These are phyloP conservation scores for Spicauda simplicius DNA, from an alignment of 2,888 invertebrate genomes.

Conservation along the genomic window DNA sequence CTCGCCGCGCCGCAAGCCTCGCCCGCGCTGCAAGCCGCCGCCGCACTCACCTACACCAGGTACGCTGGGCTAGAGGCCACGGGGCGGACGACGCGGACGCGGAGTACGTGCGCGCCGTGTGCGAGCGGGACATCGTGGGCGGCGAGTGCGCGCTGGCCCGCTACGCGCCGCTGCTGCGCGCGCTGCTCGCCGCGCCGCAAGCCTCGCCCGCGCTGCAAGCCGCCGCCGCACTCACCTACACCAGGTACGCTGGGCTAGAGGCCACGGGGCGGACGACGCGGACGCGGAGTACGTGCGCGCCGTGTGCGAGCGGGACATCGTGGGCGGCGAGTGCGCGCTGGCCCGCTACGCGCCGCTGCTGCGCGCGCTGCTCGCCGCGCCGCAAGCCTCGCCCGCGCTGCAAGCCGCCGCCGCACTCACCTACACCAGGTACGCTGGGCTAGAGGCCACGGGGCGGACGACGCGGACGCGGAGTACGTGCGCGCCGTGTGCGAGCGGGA, in stretches of 20 bases:
- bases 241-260: no score
- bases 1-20: no score
- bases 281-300: slow-evolving; percentile 91
- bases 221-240: no score
- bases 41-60: no score
- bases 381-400: slow-evolving; percentile 86
- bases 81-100: no score
- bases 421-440: no score
- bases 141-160: slow-evolving; percentile 80
- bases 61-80: no score
- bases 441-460: no score
- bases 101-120: slow-evolving; percentile 90
- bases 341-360: slow-evolving; percentile 83
- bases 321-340: slow-evolving; percentile 76
- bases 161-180: slow-evolving; percentile 81
- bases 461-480: slow-evolving; percentile 93
- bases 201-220: slow-evolving; percentile 84
- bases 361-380: slow-evolving; percentile 84
- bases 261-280: no score
- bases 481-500: slow-evolving; percentile 88
- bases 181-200: slow-evolving; percentile 86
- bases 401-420: no score
- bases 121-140: slow-evolving; percentile 86
- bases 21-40: no score
- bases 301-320: slow-evolving; percentile 88